Conservation (phyloP, 2,797 vertebrate genomes). For the Tolypeutes matacus region DNA sequence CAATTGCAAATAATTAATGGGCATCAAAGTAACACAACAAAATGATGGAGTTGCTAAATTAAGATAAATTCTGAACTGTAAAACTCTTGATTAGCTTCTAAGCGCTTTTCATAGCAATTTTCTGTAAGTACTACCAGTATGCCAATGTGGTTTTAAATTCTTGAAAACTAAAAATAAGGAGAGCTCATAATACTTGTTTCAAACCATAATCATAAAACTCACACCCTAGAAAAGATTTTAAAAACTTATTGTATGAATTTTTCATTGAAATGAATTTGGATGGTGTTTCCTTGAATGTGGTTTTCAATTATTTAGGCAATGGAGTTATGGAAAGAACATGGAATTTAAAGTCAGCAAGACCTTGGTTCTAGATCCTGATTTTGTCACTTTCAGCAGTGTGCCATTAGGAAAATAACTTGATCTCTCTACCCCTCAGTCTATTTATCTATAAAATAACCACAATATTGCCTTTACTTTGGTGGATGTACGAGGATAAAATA, state of each 20-base stretch:
- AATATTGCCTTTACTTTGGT: background rate
- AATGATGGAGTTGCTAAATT: background rate
- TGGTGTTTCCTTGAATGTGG: background rate
- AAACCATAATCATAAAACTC: constrained; percentile 12
- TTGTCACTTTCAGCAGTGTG: background rate
- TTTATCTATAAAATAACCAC: background rate
- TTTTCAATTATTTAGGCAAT: constrained; percentile 42
- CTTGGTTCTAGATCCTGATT: background rate
- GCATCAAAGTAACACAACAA: background rate
- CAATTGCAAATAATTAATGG: background rate
- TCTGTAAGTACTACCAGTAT: background rate
- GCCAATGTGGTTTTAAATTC: background rate
- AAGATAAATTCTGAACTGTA: background rate
- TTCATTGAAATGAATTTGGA: constrained; percentile 25
- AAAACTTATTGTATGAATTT: constrained; percentile 11
- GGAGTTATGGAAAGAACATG: background rate
- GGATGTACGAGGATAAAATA: background rate
- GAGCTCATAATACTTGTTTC: constrained; percentile 11
- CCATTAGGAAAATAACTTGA: background rate
- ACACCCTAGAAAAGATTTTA: background rate
- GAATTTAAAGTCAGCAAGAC: background rate
- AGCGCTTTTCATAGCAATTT: background rate
- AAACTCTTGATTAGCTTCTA: background rate
- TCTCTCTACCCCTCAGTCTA: background rate
- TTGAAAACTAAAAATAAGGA: constrained; percentile 37